Conservation (phyloP, 2,797 vertebrate genomes). For the Pseudochaenichthys georgianus region DNA sequence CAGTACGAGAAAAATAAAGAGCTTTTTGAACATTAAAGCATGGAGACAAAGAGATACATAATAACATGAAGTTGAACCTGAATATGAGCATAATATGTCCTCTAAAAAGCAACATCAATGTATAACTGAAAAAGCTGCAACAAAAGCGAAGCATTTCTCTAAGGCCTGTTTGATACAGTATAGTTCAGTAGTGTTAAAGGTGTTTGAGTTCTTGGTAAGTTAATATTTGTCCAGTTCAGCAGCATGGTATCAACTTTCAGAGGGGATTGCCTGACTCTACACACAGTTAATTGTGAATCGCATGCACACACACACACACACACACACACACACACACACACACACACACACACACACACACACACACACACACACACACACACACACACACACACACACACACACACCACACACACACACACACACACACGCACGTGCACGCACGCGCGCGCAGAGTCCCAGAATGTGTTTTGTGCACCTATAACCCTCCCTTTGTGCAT, state of each 20-base stretch:
- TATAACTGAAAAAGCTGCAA: slow-evolving; percentile 2
- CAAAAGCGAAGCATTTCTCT: neutral
- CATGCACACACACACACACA: no score
- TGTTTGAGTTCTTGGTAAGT: slow-evolving; percentile 39
- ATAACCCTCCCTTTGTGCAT: slow-evolving; percentile 37
- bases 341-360: no score
- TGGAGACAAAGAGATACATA: no score
- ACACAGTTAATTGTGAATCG: slow-evolving; percentile 16
- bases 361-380: no score
- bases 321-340: no score
- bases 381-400: no score
- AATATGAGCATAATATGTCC: no score
- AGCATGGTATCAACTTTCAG: slow-evolving; percentile 40
- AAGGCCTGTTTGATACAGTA: slow-evolving; percentile 12
- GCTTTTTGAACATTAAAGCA: no score
- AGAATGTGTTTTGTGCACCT: slow-evolving; percentile 45
- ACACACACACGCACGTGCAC: no score
- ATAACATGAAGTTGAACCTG: no score
- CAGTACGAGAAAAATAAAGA: no score
- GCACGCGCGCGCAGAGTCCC: no score
- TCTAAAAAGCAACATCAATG: neutral
- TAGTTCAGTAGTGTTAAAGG: neutral
- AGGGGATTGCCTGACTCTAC: slow-evolving; percentile 16
- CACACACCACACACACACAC: neutral
- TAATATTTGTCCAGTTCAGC: slow-evolving; percentile 47